Evolutionary conservation across 2,113 vertebrate species (phyloP).

Genomic region (Myotis davidii): DNA sequence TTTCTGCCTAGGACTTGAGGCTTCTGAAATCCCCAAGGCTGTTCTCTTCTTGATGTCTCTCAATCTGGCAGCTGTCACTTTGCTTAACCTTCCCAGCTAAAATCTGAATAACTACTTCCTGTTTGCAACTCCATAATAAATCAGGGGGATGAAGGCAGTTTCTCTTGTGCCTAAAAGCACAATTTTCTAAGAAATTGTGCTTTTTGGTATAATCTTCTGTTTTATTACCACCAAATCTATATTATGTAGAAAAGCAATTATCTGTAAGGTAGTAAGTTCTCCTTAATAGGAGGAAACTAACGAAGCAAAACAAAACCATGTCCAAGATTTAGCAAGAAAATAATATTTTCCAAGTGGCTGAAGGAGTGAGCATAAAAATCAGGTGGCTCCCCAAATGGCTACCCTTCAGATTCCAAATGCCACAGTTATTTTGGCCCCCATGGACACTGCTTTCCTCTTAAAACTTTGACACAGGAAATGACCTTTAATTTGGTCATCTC

Average conservation of each 20-base stretch:
- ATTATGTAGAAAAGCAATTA: not conserved
- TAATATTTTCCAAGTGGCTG: not conserved
- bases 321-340: not conserved
- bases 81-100: not conserved
- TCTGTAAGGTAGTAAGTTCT: not conserved
- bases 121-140: not conserved
- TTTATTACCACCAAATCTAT: not conserved
- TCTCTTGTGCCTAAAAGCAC: not conserved
- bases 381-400: not conserved
- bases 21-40: not conserved
- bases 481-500: not conserved
- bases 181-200: not conserved
- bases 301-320: not conserved
- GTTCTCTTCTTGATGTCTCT: not conserved
- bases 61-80: not conserved
- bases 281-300: not conserved
- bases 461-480: not conserved
- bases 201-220: no score
- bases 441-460: not conserved
- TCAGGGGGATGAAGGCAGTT: not conserved
- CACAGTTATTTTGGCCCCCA: not conserved
- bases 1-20: not conserved
- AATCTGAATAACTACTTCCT: not conserved
- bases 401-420: not conserved
- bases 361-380: not conserved